phyloP scores from a whole-genome alignment of 2,113 vertebrate species.

The Rhea pennata region DNA sequence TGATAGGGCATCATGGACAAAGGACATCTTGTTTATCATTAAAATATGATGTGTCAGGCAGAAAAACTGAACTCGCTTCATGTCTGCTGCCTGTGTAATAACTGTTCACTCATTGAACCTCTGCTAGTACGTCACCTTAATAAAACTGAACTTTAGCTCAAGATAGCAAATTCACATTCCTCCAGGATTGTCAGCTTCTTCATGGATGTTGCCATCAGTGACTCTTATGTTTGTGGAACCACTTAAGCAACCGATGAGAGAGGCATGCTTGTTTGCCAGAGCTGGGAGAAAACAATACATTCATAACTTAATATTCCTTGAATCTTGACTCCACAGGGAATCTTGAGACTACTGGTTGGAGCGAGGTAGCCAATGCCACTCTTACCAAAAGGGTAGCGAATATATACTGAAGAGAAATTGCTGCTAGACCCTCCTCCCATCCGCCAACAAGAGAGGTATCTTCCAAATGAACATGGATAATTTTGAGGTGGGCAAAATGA shows the following conservation, averaged over 20 bases:
- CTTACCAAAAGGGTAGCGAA: neutral
- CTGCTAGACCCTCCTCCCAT: neutral
- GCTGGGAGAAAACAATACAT: neutral
- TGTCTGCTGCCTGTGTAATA: neutral
- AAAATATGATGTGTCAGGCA: neutral
- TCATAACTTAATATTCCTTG: neutral
- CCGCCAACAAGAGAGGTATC: neutral
- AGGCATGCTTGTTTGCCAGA: neutral
- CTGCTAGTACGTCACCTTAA: neutral
- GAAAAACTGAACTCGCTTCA: neutral
- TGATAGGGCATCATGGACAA: neutral
- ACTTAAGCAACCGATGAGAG: neutral
- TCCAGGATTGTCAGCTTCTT: neutral
- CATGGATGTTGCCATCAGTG: neutral
- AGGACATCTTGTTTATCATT: neutral
- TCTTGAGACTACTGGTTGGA: neutral
- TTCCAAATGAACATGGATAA: fast-evolving
- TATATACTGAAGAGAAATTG: neutral
- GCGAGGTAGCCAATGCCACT: neutral
- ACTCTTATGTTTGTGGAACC: neutral
- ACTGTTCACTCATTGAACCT: neutral
- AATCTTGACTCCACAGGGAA: neutral
- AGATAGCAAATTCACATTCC: neutral
- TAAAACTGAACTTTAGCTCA: conserved; percentile 46
- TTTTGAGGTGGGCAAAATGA: neutral